phyloP scores from a whole-genome alignment of 37 sponge, comb jelly and placozoan species.

The Lycopodina hypogea region DNA sequence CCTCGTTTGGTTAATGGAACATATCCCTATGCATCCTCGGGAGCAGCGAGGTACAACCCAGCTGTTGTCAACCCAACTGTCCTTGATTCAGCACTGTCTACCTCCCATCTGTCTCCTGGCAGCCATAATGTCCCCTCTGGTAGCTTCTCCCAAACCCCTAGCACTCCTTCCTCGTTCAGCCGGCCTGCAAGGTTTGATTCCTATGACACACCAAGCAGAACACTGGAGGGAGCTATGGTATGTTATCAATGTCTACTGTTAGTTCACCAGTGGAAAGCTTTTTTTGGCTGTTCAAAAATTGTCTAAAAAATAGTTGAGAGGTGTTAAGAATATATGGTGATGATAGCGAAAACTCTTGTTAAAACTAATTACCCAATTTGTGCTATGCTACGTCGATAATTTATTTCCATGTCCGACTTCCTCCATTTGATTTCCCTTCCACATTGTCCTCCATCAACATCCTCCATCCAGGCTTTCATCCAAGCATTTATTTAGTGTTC shows the following conservation, averaged over 20 bases:
- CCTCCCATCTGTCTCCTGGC: background rate
- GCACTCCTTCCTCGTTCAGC: slow-evolving; percentile 54
- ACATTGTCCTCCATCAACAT: background rate
- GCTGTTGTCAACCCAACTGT: background rate
- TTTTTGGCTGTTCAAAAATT: background rate
- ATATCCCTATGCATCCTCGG: too few species aligned
- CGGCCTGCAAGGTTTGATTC: slow-evolving; percentile 44
- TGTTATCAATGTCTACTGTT: background rate
- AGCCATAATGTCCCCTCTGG: background rate
- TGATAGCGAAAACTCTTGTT: background rate
- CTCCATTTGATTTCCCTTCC: background rate
- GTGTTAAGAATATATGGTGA: background rate
- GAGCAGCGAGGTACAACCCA: background rate
- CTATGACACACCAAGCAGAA: background rate
- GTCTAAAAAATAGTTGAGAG: background rate
- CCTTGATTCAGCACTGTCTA: background rate
- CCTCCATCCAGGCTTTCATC: background rate
- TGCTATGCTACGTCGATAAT: too few species aligned
- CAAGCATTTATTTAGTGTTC: too few species aligned
- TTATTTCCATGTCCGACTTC: background rate
- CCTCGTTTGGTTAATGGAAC: background rate
- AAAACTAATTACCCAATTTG: too few species aligned
- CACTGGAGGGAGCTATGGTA: slow-evolving; percentile 5
- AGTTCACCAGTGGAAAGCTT: too few species aligned
- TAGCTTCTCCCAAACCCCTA: slow-evolving; percentile 28